A percentile compares a stretch with the other conserved stretches of the same genome.
phyloP scores from a whole-genome alignment of 1,140 invertebrate species.

The Brachionus calyciflorus region DNA sequence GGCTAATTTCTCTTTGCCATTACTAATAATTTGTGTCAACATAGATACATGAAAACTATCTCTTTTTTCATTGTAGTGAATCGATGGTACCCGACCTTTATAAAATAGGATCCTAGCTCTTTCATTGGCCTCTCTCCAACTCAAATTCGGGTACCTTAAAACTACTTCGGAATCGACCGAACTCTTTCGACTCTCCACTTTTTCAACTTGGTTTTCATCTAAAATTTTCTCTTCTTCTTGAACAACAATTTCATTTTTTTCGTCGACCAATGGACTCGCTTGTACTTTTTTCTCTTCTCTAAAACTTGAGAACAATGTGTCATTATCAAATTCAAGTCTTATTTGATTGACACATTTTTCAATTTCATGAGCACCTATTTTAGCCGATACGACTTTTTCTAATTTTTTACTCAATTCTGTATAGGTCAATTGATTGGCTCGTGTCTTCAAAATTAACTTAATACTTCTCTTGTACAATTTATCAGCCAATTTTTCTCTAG shows the following conservation, averaged over 20 bases:
- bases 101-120: conserved; percentile 47
- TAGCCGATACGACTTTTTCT: conserved; percentile 19
- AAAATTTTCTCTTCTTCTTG: background rate
- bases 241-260: background rate
- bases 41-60: conserved; percentile 38
- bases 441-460: background rate
- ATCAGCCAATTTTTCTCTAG: conserved; percentile 22
- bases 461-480: conserved; percentile 12
- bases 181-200: background rate
- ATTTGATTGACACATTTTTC: conserved; percentile 35
- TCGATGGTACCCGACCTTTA: conserved; percentile 14
- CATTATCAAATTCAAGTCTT: background rate
- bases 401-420: conserved; percentile 26
- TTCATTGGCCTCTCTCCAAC: conserved; percentile 46
- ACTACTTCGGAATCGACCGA: background rate
- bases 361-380: background rate
- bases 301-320: background rate
- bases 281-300: background rate
- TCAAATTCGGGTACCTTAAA: background rate
- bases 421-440: background rate
- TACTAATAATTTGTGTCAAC: background rate
- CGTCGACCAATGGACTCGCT: background rate
- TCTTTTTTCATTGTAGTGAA: conserved; percentile 42
- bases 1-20: background rate
- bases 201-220: background rate